Percentiles rank a stretch among this genome's conserved stretches.
These are phyloP conservation scores for Psittacus erithacus DNA, from an alignment of 2,113 vertebrate genomes.

Conservation along the genomic window DNA sequence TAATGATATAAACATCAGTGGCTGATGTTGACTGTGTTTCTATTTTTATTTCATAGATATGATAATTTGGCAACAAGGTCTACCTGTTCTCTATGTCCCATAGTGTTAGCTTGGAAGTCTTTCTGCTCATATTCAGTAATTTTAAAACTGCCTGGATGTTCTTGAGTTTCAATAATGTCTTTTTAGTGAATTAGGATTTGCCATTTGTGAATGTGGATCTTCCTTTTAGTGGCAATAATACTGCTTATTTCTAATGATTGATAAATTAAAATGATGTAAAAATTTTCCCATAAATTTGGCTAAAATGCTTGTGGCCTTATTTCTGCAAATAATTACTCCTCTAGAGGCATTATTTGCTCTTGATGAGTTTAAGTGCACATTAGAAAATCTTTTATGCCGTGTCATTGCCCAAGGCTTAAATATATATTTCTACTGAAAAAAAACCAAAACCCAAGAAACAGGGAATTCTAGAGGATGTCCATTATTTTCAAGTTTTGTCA, in stretches of 20 bases:
- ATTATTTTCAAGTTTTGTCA: neutral
- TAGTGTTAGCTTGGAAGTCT: neutral
- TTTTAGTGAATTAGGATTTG: neutral
- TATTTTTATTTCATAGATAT: neutral
- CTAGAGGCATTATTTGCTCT: neutral
- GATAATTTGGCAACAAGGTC: neutral
- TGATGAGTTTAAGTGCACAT: neutral
- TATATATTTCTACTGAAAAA: neutral
- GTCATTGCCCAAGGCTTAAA: neutral
- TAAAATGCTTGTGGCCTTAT: neutral
- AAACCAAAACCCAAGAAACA: neutral
- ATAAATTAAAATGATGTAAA: constrained; percentile 1
- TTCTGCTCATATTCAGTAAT: neutral
- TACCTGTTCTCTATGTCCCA: neutral
- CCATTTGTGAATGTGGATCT: neutral
- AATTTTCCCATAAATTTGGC: neutral
- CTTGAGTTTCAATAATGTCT: neutral
- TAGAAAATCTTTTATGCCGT: neutral
- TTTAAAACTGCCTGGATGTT: neutral
- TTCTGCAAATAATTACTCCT: neutral
- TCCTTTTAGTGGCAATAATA: neutral
- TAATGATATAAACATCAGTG: neutral
- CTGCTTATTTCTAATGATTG: constrained; percentile 17
- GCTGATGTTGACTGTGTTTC: neutral
- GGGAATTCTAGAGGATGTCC: neutral